Conservation (phyloP, 2,888 invertebrate species). For the Nomada lathburiana region DNA sequence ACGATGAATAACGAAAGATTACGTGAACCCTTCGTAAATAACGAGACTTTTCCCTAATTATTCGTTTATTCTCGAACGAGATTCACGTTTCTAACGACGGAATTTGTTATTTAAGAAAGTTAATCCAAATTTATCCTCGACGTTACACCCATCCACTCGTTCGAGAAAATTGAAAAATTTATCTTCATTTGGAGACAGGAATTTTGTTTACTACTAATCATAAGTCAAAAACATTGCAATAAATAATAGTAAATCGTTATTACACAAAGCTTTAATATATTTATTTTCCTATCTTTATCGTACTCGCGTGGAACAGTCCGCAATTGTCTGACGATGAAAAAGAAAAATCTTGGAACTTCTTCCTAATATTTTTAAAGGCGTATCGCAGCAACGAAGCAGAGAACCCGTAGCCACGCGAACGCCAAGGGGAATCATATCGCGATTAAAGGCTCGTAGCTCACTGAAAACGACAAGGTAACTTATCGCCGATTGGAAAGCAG, state of each 20-base stretch:
- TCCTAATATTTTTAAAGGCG: neutral
- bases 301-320: too few species aligned
- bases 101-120: too few species aligned
- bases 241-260: too few species aligned
- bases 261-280: too few species aligned
- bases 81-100: neutral
- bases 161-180: too few species aligned
- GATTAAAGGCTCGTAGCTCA: conserved; percentile 69
- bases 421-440: conserved; percentile 70
- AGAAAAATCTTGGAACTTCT: neutral
- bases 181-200: too few species aligned
- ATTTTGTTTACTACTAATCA: too few species aligned
- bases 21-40: neutral
- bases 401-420: conserved; percentile 36
- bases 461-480: conserved; percentile 68
- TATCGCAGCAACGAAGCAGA: neutral
- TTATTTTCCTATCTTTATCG: too few species aligned
- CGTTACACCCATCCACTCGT: too few species aligned
- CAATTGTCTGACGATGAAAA: too few species aligned
- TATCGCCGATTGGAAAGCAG: conserved; percentile 71
- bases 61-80: neutral
- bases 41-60: neutral
- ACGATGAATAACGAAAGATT: conserved; percentile 28
- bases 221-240: too few species aligned
- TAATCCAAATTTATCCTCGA: too few species aligned